Percentiles rank a stretch among this genome's conserved stretches.
Evolutionary conservation across 37 sponge, comb jelly and placozoan species (phyloP).

Genomic region (Dysidea cf. avara): DNA sequence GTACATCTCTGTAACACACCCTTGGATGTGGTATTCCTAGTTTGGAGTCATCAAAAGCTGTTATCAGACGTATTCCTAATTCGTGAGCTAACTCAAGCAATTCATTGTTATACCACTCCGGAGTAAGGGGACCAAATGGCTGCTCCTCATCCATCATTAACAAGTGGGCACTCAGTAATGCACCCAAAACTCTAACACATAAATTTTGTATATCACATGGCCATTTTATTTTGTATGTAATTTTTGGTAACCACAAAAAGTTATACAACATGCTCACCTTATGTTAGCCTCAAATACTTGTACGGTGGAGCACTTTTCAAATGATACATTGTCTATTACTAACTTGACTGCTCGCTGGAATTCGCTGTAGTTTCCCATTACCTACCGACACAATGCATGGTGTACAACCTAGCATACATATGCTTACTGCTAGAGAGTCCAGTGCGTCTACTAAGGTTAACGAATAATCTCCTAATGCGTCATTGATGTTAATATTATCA

Average conservation of each 20-base stretch:
- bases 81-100: constrained; percentile 85
- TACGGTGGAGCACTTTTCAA: constrained; percentile 82
- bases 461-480: constrained; percentile 92
- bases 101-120: constrained; percentile 69
- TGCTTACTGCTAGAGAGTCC: constrained; percentile 83
- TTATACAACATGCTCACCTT: constrained; percentile 41
- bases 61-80: constrained; percentile 74
- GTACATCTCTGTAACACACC: constrained; percentile 33
- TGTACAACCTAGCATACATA: neutral
- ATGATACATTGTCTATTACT: constrained; percentile 77
- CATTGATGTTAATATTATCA: constrained; percentile 91
- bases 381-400: constrained; percentile 16
- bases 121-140: constrained; percentile 66
- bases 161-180: constrained; percentile 88
- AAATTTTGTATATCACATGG: neutral
- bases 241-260: neutral
- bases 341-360: constrained; percentile 84
- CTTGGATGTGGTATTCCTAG: constrained; percentile 87
- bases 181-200: constrained; percentile 80
- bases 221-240: neutral
- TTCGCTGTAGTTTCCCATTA: constrained; percentile 85
- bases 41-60: constrained; percentile 88
- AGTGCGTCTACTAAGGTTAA: constrained; percentile 90
- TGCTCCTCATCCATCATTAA: constrained; percentile 69
- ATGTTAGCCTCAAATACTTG: constrained; percentile 98